Conservation (phyloP, 2,797 vertebrate genomes). For the Coluber constrictor region DNA sequence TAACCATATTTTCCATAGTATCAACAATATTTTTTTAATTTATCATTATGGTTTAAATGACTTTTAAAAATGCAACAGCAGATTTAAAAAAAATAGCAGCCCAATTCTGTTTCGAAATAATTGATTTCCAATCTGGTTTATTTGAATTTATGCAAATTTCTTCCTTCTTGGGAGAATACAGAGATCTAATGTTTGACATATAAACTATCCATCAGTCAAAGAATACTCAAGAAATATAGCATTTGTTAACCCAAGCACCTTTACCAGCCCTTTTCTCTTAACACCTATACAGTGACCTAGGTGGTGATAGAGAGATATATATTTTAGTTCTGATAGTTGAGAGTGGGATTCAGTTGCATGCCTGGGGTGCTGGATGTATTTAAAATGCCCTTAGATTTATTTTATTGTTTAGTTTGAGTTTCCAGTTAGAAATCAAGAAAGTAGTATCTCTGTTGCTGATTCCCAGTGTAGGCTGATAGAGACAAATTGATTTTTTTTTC, state of each 20-base stretch:
- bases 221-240: constrained; percentile 28
- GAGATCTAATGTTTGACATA: not conserved
- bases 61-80: constrained; percentile 39
- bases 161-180: not conserved
- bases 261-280: not conserved
- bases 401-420: constrained; percentile 20
- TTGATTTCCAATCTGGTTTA: not conserved
- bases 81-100: constrained; percentile 26
- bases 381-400: constrained; percentile 18
- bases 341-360: not conserved
- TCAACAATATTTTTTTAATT: constrained; percentile 25
- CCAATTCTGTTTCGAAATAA: not conserved
- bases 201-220: constrained; percentile 14
- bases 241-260: constrained; percentile 26
- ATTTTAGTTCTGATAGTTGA: not conserved
- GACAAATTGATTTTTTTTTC: not conserved
- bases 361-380: not conserved
- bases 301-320: not conserved
- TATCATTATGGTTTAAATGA: constrained; percentile 46
- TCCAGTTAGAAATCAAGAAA: not conserved
- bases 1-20: constrained; percentile 52
- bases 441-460: not conserved
- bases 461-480: not conserved
- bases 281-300: not conserved
- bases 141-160: not conserved